These are phyloP conservation scores for Phoxinus phoxinus DNA, from an alignment of 2,113 vertebrate genomes.

Conservation along the genomic window DNA sequence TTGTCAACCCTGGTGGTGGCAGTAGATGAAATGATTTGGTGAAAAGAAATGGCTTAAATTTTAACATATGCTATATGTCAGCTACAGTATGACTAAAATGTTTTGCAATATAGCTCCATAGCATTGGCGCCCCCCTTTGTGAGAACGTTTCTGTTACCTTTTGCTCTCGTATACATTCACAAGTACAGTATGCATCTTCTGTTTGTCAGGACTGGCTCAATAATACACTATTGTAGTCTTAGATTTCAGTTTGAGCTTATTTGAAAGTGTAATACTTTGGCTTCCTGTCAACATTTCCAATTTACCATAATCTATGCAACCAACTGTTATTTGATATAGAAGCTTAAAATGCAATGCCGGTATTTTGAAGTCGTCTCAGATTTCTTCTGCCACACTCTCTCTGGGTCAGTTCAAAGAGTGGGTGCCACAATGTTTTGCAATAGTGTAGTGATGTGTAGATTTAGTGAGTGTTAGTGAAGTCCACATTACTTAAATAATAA, in stretches of 20 bases:
- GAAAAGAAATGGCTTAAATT: conserved; percentile 19
- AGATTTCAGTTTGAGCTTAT: conserved; percentile 51
- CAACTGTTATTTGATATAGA: conserved; percentile 73
- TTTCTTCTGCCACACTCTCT: conserved; percentile 42
- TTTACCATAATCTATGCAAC: conserved; percentile 77
- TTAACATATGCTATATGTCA: background rate
- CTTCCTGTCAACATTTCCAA: conserved; percentile 65
- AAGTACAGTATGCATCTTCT: conserved; percentile 36
- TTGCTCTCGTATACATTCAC: conserved; percentile 18
- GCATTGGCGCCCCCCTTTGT: background rate
- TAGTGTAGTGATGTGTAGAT: conserved; percentile 31
- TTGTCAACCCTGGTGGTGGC: conserved; percentile 61
- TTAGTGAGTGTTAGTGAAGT: conserved; percentile 23
- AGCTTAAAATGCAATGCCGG: conserved; percentile 64
- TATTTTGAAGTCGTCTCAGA: conserved; percentile 69
- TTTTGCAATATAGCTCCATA: background rate
- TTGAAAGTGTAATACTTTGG: conserved; percentile 59
- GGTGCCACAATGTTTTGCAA: conserved; percentile 24
- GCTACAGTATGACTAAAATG: background rate
- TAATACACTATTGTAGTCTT: conserved; percentile 51
- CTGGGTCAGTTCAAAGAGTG: conserved; percentile 12
- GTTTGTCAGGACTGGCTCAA: conserved; percentile 46
- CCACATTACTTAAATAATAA: background rate
- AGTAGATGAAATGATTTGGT: conserved; percentile 58
- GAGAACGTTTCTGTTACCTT: background rate